Percentiles rank a stretch among this genome's conserved stretches.
Evolutionary conservation across 1,140 invertebrate genomes (phyloP).

Genomic region (Lucilia cuprina): DNA sequence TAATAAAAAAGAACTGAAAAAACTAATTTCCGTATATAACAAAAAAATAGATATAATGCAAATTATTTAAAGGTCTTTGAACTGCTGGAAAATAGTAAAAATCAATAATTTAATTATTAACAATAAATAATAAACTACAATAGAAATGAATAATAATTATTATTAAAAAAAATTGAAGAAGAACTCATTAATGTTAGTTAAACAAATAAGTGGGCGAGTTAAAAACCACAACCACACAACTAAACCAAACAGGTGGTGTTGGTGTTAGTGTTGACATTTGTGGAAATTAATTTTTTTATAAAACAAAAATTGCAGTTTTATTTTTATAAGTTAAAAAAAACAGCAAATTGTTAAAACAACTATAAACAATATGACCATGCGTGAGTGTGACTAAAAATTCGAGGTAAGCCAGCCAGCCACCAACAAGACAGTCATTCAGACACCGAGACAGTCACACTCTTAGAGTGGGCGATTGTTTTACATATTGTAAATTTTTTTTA

Average conservation of each 20-base stretch:
- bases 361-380: not conserved
- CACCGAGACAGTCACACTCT: too few species aligned
- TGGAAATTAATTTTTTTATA: not conserved
- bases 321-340: not conserved
- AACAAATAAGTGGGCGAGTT: not conserved
- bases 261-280: not conserved
- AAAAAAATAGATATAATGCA: not conserved
- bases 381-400: constrained; percentile 1
- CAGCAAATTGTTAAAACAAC: not conserved
- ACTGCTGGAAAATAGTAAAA: not conserved
- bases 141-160: not conserved
- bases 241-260: not conserved
- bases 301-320: not conserved
- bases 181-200: not conserved
- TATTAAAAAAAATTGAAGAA: not conserved
- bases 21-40: not conserved
- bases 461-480: not conserved
- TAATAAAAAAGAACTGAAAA: not conserved
- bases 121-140: not conserved
- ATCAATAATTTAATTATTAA: not conserved
- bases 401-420: not conserved
- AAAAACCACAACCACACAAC: not conserved
- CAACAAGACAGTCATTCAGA: not conserved
- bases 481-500: constrained; percentile 4
- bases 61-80: constrained; percentile 10